phyloP scores from a whole-genome alignment of 1,140 invertebrate species.

The Dufourea novaeangliae region DNA sequence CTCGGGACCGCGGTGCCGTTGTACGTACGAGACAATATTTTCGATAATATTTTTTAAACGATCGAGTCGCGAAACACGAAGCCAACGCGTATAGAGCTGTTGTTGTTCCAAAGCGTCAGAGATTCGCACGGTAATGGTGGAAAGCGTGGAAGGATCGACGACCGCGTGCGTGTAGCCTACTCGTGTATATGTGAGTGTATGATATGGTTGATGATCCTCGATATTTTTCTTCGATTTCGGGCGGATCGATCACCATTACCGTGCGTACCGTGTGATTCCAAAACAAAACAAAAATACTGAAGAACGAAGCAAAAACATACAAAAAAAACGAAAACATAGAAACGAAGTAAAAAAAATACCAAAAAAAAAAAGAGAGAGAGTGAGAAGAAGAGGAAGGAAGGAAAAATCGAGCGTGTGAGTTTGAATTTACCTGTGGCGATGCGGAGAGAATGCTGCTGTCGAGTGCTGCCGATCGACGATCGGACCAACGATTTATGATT shows the following conservation, averaged over 20 bases:
- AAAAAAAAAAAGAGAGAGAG: neutral
- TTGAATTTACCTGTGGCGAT: conserved; percentile 38
- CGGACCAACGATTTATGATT: conserved; percentile 59
- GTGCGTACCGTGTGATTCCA: conserved; percentile 28
- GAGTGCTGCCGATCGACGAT: conserved; percentile 62
- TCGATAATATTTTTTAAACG: conserved; percentile 70
- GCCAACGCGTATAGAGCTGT: conserved; percentile 62
- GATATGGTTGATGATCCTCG: conserved; percentile 28
- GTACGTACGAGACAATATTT: conserved; percentile 69
- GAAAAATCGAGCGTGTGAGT: conserved; percentile 24
- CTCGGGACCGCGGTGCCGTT: conserved; percentile 57
- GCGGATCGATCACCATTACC: conserved; percentile 25
- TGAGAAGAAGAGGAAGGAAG: neutral
- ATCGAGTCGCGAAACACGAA: conserved; percentile 67
- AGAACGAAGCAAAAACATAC: neutral
- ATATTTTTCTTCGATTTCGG: conserved; percentile 30
- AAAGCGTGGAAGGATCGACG: conserved; percentile 19
- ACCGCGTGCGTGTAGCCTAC: neutral
- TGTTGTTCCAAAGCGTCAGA: conserved; percentile 59
- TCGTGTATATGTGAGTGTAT: conserved; percentile 10
- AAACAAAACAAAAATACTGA: neutral
- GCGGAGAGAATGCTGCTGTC: conserved; percentile 35
- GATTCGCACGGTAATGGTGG: conserved; percentile 46
- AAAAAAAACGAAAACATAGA: conserved; percentile 20
- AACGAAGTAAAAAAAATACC: neutral